Conservation (phyloP, 2,113 vertebrate genomes). For the Burhinus bistriatus region DNA sequence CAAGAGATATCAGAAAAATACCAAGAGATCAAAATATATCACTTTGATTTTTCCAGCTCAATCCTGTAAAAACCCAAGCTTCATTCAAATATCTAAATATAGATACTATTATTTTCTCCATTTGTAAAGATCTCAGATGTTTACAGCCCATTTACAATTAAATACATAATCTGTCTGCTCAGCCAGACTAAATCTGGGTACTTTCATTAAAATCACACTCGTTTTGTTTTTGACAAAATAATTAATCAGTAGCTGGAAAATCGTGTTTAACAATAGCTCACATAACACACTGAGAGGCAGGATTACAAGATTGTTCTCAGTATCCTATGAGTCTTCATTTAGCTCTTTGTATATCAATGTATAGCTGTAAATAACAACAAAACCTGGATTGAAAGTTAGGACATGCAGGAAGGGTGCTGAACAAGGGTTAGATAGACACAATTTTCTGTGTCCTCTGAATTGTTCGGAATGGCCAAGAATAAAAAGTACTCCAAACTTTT, state of each 20-base stretch:
- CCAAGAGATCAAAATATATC: not conserved
- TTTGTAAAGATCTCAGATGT: not conserved
- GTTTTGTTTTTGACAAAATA: slow-evolving; percentile 20
- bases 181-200: not conserved
- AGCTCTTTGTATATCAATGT: slow-evolving; percentile 1
- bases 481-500: not conserved
- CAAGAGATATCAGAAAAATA: not conserved
- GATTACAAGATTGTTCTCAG: not conserved
- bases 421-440: slow-evolving; percentile 10
- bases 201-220: not conserved
- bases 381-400: slow-evolving; percentile 6
- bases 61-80: not conserved
- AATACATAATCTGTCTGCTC: not conserved
- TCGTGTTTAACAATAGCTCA: not conserved
- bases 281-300: not conserved
- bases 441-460: not conserved
- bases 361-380: slow-evolving; percentile 14
- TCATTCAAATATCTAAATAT: not conserved
- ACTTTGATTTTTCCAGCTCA: not conserved
- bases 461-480: not conserved
- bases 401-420: not conserved
- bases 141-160: not conserved
- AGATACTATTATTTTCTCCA: not conserved
- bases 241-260: not conserved
- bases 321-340: not conserved